Evolutionary conservation across 2,888 invertebrate species (phyloP).

Genomic region (Pycnomerus fuliginosus): DNA sequence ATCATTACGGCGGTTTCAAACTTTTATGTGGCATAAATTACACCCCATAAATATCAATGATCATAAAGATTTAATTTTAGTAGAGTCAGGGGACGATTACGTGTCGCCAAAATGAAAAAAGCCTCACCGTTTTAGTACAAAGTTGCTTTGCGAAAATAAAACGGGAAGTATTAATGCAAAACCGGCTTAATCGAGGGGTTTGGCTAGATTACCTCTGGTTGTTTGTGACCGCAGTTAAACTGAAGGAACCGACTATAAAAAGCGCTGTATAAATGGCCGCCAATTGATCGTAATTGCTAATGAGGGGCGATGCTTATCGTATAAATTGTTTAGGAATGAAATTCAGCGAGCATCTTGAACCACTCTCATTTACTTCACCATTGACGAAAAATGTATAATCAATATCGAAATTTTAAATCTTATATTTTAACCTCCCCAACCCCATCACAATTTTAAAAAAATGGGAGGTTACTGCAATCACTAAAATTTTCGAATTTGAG

Average conservation of each 20-base stretch:
- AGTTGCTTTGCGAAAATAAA: slow-evolving; percentile 2
- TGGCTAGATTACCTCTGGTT: slow-evolving; percentile 19
- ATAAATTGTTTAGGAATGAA: too few relatives aligned
- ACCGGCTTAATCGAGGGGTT: slow-evolving; percentile 16
- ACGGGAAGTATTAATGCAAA: slow-evolving; percentile 8
- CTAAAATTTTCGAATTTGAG: too few relatives aligned
- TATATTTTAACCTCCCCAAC: too few relatives aligned
- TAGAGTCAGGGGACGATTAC: not conserved
- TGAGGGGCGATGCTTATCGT: too few relatives aligned
- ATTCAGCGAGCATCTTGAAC: too few relatives aligned
- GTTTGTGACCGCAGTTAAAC: slow-evolving; percentile 23
- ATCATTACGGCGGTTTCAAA: too few relatives aligned
- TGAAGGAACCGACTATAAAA: slow-evolving; percentile 18
- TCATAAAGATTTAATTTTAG: not conserved
- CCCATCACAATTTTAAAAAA: too few relatives aligned
- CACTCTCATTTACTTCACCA: too few relatives aligned
- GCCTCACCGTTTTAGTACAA: not conserved
- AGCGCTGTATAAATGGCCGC: slow-evolving; percentile 12
- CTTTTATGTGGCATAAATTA: not conserved
- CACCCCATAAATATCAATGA: not conserved
- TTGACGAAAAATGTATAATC: too few relatives aligned
- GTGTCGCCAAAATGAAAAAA: not conserved
- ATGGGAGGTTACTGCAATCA: too few relatives aligned
- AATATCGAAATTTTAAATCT: too few relatives aligned
- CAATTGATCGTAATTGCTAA: too few relatives aligned